Percentiles rank a stretch among this genome's conserved stretches.
Conservation (phyloP, 2,797 vertebrate genomes). For the Melanotaenia boesemani region DNA sequence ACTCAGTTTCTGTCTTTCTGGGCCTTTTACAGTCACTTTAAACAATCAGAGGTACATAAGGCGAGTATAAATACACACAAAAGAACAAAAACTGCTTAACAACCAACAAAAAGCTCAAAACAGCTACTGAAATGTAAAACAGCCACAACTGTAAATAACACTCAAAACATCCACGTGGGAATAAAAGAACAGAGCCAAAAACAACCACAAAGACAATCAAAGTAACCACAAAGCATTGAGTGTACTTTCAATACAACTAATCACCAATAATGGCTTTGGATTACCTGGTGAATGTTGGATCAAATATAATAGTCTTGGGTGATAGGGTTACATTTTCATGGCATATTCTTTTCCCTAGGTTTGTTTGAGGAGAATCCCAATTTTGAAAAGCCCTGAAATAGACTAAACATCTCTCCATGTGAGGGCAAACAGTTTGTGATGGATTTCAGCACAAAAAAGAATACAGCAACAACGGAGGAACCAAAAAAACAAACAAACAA, state of each 20-base stretch:
- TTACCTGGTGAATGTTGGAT: too few species aligned
- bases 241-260: neutral
- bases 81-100: neutral
- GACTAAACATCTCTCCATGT: neutral
- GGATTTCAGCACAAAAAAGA: neutral
- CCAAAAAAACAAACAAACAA: neutral
- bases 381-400: neutral
- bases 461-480: neutral
- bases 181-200: neutral
- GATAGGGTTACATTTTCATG: too few species aligned
- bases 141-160: neutral
- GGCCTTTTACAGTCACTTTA: too few species aligned
- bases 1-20: too few species aligned
- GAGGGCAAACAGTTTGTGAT: neutral
- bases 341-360: neutral
- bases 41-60: too few species aligned
- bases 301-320: too few species aligned
- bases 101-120: neutral
- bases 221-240: neutral
- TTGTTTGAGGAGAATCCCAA: neutral
- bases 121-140: neutral
- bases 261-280: neutral
- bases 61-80: too few species aligned
- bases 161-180: neutral
- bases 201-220: neutral